Evolutionary conservation across 53 echinoderm and acorn worm species (phyloP), one percentile per base, ranked within the genome.

Genomic region (Holothuria scabra): DNA sequence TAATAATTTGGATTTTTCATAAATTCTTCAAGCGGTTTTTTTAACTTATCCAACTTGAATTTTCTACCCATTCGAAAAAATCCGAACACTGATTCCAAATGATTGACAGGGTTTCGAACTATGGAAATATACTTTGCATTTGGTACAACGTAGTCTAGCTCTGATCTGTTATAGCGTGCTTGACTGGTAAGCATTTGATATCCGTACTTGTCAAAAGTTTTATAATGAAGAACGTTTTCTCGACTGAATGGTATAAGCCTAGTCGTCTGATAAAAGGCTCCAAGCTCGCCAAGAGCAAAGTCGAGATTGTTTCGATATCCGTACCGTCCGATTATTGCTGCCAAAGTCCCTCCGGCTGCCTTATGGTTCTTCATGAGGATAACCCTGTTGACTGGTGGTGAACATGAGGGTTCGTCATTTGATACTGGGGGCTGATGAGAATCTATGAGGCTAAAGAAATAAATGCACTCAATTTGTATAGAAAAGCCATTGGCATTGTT

Each of bases 361-460:
- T 91, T 94, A 68, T 94, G 91, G 7, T 89, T 94, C 80, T 94
- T 91, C 30, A 86, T 66, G 21, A 74, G 91, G 16, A 94, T 87
- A 21, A 89, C 62, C 31, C 16, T 64, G 13, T 64, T 4, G 4
- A 31, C 31, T 64, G 65, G 28, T n/a, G 65, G 65, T 52, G 52
- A 14, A 4, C 52, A 52, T 52, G 52, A 14, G 52, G 52, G 18
- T 18, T 52, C 52, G 0, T 52, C 18, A 2, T 0, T 16, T 18
- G 4, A 18, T 14, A 52, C 52, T 16, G 52, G 52, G 3, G 18
- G 18, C 52, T 16, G 52, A 14, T 1, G 1, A 14, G 52, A 52
- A 52, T 52, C 52, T 52, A 18, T 18, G 52, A 18, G 8, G 1
- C 52, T 52, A 52, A 52, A 16, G 4, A 52, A 52, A 52, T 1